Percentiles rank a stretch among this genome's conserved stretches.
phyloP scores from a whole-genome alignment of 1,140 invertebrate species.

The Zophobas morio region DNA sequence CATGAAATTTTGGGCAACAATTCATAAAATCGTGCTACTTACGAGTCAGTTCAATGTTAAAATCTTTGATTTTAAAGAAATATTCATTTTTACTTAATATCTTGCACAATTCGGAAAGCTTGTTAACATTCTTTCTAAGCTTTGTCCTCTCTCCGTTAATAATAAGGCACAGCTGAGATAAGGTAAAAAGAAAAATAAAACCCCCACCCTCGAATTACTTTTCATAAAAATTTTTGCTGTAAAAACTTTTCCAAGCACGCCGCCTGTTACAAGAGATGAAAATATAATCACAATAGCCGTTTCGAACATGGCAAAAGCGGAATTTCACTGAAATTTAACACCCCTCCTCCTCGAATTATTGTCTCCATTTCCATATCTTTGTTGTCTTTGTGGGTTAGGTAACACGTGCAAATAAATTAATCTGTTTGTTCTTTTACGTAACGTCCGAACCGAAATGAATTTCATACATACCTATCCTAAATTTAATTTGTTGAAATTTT shows the following conservation, averaged over 20 bases:
- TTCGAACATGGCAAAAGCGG: slow-evolving; percentile 1
- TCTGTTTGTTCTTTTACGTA: slow-evolving; percentile 32
- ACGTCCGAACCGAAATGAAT: slow-evolving; percentile 19
- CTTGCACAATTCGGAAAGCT: neutral
- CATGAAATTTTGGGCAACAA: too few relatives aligned
- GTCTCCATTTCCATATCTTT: slow-evolving; percentile 17
- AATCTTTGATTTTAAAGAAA: too few relatives aligned
- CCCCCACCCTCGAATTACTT: neutral
- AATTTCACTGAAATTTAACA: slow-evolving; percentile 4
- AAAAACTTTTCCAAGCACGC: slow-evolving; percentile 1
- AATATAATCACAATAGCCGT: neutral
- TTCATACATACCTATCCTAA: neutral
- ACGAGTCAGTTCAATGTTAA: too few relatives aligned
- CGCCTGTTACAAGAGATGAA: neutral
- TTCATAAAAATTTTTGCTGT: slow-evolving; percentile 9
- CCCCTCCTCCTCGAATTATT: neutral
- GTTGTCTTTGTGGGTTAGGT: slow-evolving; percentile 34
- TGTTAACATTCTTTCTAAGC: too few relatives aligned
- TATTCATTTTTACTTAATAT: neutral
- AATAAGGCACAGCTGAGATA: too few relatives aligned
- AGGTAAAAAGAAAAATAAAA: neutral
- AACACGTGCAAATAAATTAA: slow-evolving; percentile 35
- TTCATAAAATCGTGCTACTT: too few relatives aligned
- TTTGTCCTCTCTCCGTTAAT: too few relatives aligned
- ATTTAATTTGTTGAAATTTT: neutral